A percentile compares a stretch with the other conserved stretches of the same genome.
Conservation (phyloP, 2,113 vertebrate species). For the Carassius auratus region DNA sequence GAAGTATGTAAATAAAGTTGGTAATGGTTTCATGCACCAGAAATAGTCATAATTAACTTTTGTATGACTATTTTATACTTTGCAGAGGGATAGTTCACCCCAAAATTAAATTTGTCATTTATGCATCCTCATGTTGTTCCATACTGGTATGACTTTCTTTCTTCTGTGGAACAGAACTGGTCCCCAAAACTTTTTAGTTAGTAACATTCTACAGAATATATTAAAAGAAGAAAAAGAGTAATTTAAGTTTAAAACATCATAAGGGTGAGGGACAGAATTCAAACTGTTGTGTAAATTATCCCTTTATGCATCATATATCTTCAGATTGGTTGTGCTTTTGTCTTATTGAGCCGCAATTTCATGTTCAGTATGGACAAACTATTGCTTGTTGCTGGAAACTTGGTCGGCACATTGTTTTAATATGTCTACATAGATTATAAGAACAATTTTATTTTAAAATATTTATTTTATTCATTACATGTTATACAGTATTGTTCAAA, state of each 20-base stretch:
- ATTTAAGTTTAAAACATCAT: not conserved
- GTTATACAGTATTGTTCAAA: too few species aligned
- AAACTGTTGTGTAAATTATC: not conserved
- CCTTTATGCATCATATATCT: not conserved
- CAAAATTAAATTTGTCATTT: not conserved
- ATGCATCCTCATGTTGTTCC: not conserved
- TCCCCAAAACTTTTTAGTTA: not conserved
- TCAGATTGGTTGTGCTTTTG: not conserved
- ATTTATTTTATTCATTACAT: not conserved
- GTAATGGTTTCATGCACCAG: too few species aligned
- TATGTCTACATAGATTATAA: not conserved
- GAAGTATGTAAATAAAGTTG: too few species aligned
- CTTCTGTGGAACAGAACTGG: not conserved
- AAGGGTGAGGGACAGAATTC: not conserved
- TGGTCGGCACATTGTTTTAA: not conserved
- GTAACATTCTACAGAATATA: not conserved
- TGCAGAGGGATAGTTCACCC: not conserved
- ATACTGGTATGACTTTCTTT: not conserved
- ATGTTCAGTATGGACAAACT: not conserved
- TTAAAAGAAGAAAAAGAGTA: too few species aligned
- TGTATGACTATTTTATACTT: too few species aligned
- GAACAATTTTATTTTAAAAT: not conserved
- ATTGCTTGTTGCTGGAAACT: not conserved
- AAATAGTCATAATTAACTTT: too few species aligned
- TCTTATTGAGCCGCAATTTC: not conserved